Conservation (phyloP, 2,888 invertebrate species). For the Xanthia icteritia region DNA sequence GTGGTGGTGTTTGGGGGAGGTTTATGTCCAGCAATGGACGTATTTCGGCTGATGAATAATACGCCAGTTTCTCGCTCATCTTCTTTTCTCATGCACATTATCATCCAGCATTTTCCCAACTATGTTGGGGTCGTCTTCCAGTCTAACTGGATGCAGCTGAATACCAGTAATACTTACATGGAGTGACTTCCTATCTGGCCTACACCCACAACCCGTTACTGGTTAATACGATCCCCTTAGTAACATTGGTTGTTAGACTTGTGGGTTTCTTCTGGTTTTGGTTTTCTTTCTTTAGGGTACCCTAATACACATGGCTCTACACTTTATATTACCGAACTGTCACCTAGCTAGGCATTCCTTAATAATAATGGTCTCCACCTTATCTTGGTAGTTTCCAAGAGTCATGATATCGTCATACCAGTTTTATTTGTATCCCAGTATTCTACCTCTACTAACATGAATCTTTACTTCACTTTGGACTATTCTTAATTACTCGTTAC, state of each 20-base stretch:
- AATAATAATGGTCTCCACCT: neutral
- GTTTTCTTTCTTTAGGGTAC: too few species aligned
- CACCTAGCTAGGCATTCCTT: neutral
- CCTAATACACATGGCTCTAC: neutral
- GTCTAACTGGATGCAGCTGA: neutral
- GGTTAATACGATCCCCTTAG: neutral
- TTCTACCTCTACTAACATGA: neutral
- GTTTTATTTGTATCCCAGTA: neutral
- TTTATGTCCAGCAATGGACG: too few species aligned
- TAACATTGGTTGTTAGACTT: neutral
- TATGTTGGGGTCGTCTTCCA: neutral
- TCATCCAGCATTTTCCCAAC: neutral
- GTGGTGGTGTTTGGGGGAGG: too few species aligned
- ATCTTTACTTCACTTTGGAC: neutral
- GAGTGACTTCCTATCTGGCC: neutral
- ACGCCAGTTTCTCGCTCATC: neutral
- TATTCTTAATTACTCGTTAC: constrained; percentile 1
- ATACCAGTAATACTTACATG: neutral
- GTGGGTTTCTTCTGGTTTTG: too few species aligned
- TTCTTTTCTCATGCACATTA: neutral
- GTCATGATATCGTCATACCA: neutral
- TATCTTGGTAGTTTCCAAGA: neutral
- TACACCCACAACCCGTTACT: neutral
- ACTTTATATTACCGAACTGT: neutral
- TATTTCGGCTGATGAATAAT: neutral